These are phyloP conservation scores for Pelodytes ibericus DNA, from an alignment of 2,797 vertebrate species.

Conservation along the genomic window DNA sequence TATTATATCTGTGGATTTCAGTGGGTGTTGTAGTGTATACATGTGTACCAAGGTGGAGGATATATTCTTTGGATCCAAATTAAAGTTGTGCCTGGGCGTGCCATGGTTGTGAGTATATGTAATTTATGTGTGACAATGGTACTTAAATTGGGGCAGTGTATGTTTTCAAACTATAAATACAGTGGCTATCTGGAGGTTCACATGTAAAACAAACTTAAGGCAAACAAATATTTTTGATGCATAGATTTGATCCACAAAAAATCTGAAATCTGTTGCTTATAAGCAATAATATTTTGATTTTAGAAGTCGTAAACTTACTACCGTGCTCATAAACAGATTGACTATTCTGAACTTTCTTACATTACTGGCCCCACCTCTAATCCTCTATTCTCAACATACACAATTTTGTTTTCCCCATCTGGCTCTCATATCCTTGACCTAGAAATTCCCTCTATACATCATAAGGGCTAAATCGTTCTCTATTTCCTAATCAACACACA, in stretches of 20 bases:
- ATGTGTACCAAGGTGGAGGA: too few species aligned
- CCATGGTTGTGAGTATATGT: too few species aligned
- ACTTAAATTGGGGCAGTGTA: too few species aligned
- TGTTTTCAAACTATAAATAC: too few species aligned
- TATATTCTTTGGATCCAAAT: too few species aligned
- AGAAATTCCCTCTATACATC: constrained; percentile 43
- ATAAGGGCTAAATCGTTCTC: constrained; percentile 41
- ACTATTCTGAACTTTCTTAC: background rate
- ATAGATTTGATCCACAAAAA: background rate
- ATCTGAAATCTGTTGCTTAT: background rate
- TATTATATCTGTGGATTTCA: too few species aligned
- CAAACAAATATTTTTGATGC: too few species aligned
- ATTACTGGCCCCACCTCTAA: background rate
- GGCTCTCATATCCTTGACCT: constrained; percentile 50
- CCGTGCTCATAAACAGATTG: background rate
- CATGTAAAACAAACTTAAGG: too few species aligned
- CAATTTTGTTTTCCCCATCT: constrained; percentile 30
- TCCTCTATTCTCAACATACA: background rate
- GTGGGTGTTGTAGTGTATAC: too few species aligned
- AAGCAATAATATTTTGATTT: background rate
- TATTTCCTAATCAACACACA: constrained; percentile 52
- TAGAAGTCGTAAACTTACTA: background rate
- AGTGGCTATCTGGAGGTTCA: too few species aligned
- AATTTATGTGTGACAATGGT: too few species aligned
- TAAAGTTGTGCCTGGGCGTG: too few species aligned